phyloP scores from a whole-genome alignment of 2,797 vertebrate genomes.

The Salarias fasciatus region DNA sequence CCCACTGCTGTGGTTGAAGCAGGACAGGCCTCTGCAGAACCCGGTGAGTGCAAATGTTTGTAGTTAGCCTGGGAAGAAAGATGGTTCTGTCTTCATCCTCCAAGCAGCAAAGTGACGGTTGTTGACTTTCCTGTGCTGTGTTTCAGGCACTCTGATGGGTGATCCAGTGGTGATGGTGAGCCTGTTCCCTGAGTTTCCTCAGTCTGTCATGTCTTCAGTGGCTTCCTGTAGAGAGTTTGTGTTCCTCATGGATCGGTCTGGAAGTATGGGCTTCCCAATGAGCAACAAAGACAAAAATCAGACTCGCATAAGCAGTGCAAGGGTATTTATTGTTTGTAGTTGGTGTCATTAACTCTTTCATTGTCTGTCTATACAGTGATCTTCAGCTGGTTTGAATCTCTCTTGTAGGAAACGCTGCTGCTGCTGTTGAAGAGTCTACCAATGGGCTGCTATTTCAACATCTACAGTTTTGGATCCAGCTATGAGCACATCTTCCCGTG shows the following conservation, averaged over 20 bases:
- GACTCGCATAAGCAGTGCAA: constrained; percentile 83
- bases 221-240: constrained; percentile 83
- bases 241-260: constrained; percentile 87
- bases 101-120: not conserved
- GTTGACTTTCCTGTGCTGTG: not conserved
- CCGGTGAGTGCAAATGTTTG: constrained; percentile 68
- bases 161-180: constrained; percentile 86
- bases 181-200: constrained; percentile 85
- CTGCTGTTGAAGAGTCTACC: constrained; percentile 91
- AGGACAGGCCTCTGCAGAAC: constrained; percentile 60
- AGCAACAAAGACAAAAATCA: no score
- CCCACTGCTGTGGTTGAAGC: constrained; percentile 84
- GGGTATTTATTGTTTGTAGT: constrained; percentile 80
- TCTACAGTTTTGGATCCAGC: constrained; percentile 86
- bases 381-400: constrained; percentile 13
- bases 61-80: no score
- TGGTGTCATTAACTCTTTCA: no score
- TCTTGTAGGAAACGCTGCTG: constrained; percentile 86
- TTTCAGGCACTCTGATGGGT: constrained; percentile 83
- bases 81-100: no score
- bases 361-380: not conserved
- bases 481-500: constrained; percentile 86
- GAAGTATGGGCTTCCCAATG: constrained; percentile 84
- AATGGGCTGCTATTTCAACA: constrained; percentile 90
- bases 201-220: constrained; percentile 61